Base-by-base conservation (phyloP, 2,888 invertebrate genomes). In the Agonopterix alstromeriana region DNA sequence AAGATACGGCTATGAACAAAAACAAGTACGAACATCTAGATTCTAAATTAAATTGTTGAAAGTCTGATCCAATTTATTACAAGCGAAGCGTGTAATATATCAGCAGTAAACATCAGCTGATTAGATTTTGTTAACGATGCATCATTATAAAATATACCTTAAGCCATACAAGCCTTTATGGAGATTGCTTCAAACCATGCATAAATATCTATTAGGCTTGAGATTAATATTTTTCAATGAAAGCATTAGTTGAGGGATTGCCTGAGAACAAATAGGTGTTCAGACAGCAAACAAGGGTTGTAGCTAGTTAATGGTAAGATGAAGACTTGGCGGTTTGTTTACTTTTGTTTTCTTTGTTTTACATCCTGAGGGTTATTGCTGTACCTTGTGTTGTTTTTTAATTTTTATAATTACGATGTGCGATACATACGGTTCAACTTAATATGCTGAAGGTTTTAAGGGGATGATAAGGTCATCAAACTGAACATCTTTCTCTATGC, bases 151-250 rank as follows among this genome's bases (percentile, higher is more conserved):
- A 68, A 71, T 72, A 67, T 60, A 65, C 55, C 55, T 57, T 61
- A 60, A 63, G 61, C 62, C 61, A n/a, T n/a, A n/a, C n/a, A 64
- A 65, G 60, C 67, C 74, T 77, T 77, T 70, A 67, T 69, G 69
- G 65, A 78, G 78, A 87, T 87, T 87, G 85, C 70, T 69, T 83
- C 68, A 80, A 65, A 55, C 78, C 78, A 78, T 71, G 84, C 88
- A 86, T 86, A 85, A 87, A 88, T 86, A 87, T 86, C 87, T 86
- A 86, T 87, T 81, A 88, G 67, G 73, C 72, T 66, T 68, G 70
- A 77, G 81, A 82, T 85, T 85, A 82, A 86, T 84, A 85, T 86
- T 88, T 88, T 87, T 86, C 83, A 73, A 68, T 72, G 65, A 65
- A 59, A 63, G 56, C 65, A 65, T 69, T 72, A 10, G 8, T 8